Base-by-base conservation (phyloP, 2,888 invertebrate species). In the Heliconius charithonia region DNA sequence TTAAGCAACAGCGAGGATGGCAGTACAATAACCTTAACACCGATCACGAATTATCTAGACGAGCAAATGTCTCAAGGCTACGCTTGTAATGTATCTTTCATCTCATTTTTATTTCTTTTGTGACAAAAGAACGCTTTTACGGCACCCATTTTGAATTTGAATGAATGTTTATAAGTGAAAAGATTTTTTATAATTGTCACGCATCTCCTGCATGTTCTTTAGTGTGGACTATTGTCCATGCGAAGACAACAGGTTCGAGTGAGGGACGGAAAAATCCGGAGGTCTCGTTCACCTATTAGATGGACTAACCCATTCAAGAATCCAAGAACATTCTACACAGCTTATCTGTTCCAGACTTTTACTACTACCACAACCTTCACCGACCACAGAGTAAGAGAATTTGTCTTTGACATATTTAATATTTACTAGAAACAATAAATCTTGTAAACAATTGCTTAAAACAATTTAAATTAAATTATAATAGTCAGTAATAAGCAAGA, bases 11-110 rank as follows among this genome's bases (percentile, higher is more conserved):
- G 29, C 37, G 41, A 65, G 63, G 62, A 74, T 74, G 41, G 16
- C 22, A 74, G 74, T 63, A 27, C 63, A 74, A 74, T 63, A 74
- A 74, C 74, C 74, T 63, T 41, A 63, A 74, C 74, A 69, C 72
- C 56, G 72, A 63, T 41, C 74, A 27, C 63, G 41, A 63, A 41
- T 22, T 45, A 74, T 65, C 41, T 65, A 73, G 73, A 74, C 62
- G 37, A 27, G 27, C 19, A 62, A 59, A 74, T 63, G 63, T 74
- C 74, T 74, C 74, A 74, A 74, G 63, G 74, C 69, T 62, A 62
- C 41, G 37, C 59, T 70, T 75, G 45, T 70, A 70, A 75, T 67
- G 41, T 72, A 62, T 75, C 75, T 66, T 19, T 67, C 25, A 75
- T 59, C 62, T 77, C n/a, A 62, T 63, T 72, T 65, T 75, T 59